Conservation (phyloP, 2,888 invertebrate genomes). For the Drosophila prostipennis region DNA sequence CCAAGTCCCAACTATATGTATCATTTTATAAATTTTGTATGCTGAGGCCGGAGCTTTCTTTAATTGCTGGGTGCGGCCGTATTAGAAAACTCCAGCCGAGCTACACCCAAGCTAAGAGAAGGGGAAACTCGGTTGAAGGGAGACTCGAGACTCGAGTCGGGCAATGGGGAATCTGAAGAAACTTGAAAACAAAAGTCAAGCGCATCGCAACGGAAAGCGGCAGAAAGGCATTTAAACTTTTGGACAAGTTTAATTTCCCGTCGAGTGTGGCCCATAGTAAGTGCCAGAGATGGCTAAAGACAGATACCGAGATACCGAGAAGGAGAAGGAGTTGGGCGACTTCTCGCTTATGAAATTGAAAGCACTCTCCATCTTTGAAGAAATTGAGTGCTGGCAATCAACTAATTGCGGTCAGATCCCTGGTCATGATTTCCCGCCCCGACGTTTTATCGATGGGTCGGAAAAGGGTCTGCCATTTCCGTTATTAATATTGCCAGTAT, state of each 20-base stretch:
- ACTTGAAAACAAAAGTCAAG: slow-evolving; percentile 72
- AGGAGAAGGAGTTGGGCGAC: background rate
- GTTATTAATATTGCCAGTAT: slow-evolving; percentile 55
- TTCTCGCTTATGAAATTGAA: slow-evolving; percentile 67
- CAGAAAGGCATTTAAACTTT: slow-evolving; percentile 78
- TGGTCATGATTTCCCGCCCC: slow-evolving; percentile 13
- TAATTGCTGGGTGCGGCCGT: slow-evolving; percentile 11
- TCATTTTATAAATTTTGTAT: slow-evolving; percentile 15
- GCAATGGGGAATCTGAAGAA: slow-evolving; percentile 34
- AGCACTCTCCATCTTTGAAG: slow-evolving; percentile 71
- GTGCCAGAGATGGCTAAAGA: slow-evolving; percentile 6
- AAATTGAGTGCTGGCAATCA: slow-evolving; percentile 66
- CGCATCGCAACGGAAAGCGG: slow-evolving; percentile 60
- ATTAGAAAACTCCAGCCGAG: slow-evolving; percentile 17
- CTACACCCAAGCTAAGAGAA: too few relatives aligned
- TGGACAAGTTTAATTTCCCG: slow-evolving; percentile 78
- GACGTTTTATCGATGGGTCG: slow-evolving; percentile 29
- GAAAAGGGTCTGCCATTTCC: slow-evolving; percentile 29
- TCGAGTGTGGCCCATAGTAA: slow-evolving; percentile 44
- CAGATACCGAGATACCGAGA: slow-evolving; percentile 6
- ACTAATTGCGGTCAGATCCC: slow-evolving; percentile 65
- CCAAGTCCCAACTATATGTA: slow-evolving; percentile 1
- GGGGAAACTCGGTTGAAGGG: background rate
- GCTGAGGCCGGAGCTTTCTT: slow-evolving; percentile 20
- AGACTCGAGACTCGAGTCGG: background rate